Base-by-base conservation (phyloP, 92 coral and sea anemone species). In the Parazoanthus atlanticus region DNA sequence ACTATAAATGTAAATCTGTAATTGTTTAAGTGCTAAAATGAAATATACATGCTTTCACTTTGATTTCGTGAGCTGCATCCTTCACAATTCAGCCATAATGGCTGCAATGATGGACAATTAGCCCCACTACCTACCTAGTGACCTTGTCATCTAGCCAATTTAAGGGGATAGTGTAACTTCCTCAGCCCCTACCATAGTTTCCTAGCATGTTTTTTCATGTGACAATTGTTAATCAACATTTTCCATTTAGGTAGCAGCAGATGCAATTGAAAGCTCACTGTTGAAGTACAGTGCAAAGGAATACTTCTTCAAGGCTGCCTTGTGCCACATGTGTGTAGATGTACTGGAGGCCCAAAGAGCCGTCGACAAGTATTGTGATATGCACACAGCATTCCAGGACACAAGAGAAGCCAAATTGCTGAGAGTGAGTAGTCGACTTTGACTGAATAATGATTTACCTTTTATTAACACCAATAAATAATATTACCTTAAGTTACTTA, bases 331-430 rank as follows among this genome's bases (percentile, higher is more conserved):
- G 99, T 97, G 99, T 86, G 83, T 97, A 19, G 99, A 97, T 58
- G 93, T 89, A 5, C 91, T 94, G 28, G 99, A 97, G 88, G 99
- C 98, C 2, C 97, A 95, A 58, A 90, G 97, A 67, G 97, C 98
- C 58, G 92, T 97, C 17, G 98, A 94, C 5, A 97, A 97, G 86
- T 97, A 97, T 43, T 95, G 99, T 58, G 98, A 97, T 76, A 97
- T 97, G 99, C 93, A 97, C 90, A 91, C 99, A 9, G 99, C 99
- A 74, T 97, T 97, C 79, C 98, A 97, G 89, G 99, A 97, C 92
- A 94, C 98, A 6, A 94, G 99, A 83, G 99, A 97, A 74, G 90
- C 96, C 61, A 97, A 95, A 82, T 85, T 97, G 11, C 86, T 97
- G 6, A 92, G 90, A 94, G 99, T 97, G 84, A 85, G 88, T 64